Base-by-base conservation (phyloP, 2,113 vertebrate species). In the Amphiprion percula region DNA sequence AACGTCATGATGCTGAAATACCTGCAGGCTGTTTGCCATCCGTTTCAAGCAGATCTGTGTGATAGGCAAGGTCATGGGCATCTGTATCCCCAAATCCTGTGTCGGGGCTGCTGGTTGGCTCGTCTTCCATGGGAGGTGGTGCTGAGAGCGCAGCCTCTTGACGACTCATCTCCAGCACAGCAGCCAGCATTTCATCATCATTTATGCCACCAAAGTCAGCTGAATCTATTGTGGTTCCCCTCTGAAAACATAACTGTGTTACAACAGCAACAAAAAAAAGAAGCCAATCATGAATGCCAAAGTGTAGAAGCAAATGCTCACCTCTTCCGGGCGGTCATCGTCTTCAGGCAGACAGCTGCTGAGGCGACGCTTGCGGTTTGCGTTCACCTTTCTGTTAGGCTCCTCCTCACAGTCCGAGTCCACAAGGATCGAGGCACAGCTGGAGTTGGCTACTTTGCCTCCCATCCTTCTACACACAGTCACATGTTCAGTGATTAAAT, bases 351-450 rank as follows among this genome's bases (percentile, higher is more conserved):
- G 62, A 37, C 87, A 88, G 80, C 93, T 96, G 91, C 95, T 95
- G 65, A 96, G 49, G 69, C 94, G 95, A 53, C 96, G 96, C 85
- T 93, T 96, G n/a, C 95, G 92, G 79, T 88, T 91, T 14, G 90
- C 81, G 21, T 81, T 77, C 4, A 83, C 93, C 49, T 96, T 98
- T 89, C 96, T 97, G 81, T 85, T 79, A 0, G 87, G 89, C 77
- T 99, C 98, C 47, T 99, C 98, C 16, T 99, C 98, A 1, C 96
- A 96, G 89, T 99, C 98, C 11, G 98, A 99, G 90, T 99, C 98
- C 71, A 95, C 30, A 5, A 53, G 93, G 56, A 92, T 77, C 1
- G 93, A 84, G 26, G 93, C 69, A 14, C 93, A 83, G 68, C 92
- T 79, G 1, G 95, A 93, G 74, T 89, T 94, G 80, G 94, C 95